Conservation (phyloP, 2,113 vertebrate genomes). For the Hippopotamus amphibius region DNA sequence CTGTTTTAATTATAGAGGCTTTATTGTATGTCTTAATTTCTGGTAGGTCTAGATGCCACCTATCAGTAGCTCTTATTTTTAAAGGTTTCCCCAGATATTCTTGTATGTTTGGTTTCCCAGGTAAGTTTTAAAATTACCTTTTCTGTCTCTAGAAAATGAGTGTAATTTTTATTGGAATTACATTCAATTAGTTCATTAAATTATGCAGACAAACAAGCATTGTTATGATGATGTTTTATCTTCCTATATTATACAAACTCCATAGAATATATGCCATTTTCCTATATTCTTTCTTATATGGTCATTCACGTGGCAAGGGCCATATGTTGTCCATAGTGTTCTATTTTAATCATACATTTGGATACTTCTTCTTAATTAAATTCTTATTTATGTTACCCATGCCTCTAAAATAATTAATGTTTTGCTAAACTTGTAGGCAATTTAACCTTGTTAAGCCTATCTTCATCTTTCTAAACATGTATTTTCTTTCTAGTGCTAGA, state of each 20-base stretch:
- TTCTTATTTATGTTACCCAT: neutral
- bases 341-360: neutral
- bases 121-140: neutral
- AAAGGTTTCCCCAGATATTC: neutral
- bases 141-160: neutral
- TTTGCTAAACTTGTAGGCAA: neutral
- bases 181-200: neutral
- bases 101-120: neutral
- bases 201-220: neutral
- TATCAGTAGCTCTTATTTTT: neutral
- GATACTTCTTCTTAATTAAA: neutral
- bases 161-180: neutral
- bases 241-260: neutral
- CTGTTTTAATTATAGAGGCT: neutral
- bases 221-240: neutral
- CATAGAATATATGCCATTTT: neutral
- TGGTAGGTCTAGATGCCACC: neutral
- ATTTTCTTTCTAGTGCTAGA: conserved; percentile 14
- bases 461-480: neutral
- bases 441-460: neutral
- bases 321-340: neutral
- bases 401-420: neutral
- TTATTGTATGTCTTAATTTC: neutral
- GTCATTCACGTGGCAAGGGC: neutral
- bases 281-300: neutral